Conservation (phyloP, 2,797 vertebrate species). For the Merluccius polli region DNA sequence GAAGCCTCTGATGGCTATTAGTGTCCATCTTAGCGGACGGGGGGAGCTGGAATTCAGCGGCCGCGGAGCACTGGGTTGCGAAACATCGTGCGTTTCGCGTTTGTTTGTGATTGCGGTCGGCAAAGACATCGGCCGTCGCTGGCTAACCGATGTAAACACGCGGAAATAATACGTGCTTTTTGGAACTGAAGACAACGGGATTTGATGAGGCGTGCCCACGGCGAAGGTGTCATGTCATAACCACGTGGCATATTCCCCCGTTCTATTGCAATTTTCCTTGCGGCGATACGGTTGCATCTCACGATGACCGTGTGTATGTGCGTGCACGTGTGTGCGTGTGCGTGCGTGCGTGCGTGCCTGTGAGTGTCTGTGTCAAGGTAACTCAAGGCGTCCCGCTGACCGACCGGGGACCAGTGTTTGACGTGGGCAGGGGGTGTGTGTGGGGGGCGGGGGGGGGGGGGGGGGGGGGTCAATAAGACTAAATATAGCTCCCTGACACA, state of each 20-base stretch:
- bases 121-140: no score
- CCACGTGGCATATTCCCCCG: neutral
- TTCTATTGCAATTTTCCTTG: neutral
- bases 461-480: conserved; percentile 42
- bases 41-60: conserved; percentile 40
- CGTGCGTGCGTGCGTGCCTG: neutral
- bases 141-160: neutral
- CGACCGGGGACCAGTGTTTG: neutral
- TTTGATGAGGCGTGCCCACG: neutral
- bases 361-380: conserved; percentile 23
- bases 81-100: conserved; percentile 4
- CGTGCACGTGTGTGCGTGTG: neutral
- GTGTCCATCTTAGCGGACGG: conserved; percentile 42
- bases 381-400: conserved; percentile 21
- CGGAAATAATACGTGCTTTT: neutral
- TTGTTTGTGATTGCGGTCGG: neutral
- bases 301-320: neutral
- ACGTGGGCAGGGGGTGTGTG: no score
- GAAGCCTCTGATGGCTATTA: conserved; percentile 61
- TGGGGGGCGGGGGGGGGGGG: no score
- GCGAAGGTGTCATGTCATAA: neutral
- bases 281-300: no score
- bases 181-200: neutral
- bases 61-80: conserved; percentile 17
- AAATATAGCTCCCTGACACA: conserved; percentile 64